Percentiles rank a stretch among this genome's conserved stretches.
Evolutionary conservation across 2,888 invertebrate genomes (phyloP).

Genomic region (Scaeva pyrastri): DNA sequence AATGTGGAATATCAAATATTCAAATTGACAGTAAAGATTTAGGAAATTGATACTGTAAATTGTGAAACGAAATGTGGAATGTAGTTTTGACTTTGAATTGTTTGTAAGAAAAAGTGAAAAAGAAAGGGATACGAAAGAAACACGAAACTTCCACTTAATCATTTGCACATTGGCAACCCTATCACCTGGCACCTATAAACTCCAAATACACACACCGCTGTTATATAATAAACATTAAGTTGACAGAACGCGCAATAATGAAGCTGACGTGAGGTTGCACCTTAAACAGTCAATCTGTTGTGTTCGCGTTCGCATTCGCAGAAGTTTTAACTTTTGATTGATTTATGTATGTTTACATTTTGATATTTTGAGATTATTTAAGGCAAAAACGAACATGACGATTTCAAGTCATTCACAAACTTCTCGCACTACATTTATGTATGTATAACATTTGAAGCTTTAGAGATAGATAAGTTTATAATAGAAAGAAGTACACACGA

Average conservation of each 20-base stretch:
- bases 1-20: too few relatives aligned
- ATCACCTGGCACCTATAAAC: neutral
- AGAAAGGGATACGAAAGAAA: too few relatives aligned
- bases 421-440: neutral
- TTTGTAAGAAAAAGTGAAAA: too few relatives aligned
- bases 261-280: slow-evolving; percentile 68
- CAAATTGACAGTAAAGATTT: too few relatives aligned
- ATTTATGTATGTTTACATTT: slow-evolving; percentile 61
- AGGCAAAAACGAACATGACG: slow-evolving; percentile 18
- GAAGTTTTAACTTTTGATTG: slow-evolving; percentile 36
- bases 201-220: neutral
- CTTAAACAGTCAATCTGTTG: slow-evolving; percentile 49
- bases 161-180: too few relatives aligned
- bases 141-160: too few relatives aligned
- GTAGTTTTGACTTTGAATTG: too few relatives aligned
- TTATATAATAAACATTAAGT: slow-evolving; percentile 13
- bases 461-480: slow-evolving; percentile 29
- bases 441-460: neutral
- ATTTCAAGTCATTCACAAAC: slow-evolving; percentile 39
- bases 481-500: too few relatives aligned
- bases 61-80: too few relatives aligned
- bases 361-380: neutral
- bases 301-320: slow-evolving; percentile 16
- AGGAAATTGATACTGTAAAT: too few relatives aligned
- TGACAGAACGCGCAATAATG: slow-evolving; percentile 62